A percentile compares a stretch with the other conserved stretches of the same genome.
These are phyloP conservation scores for Cyclura pinguis DNA, from an alignment of 2,797 vertebrate species.

Conservation along the genomic window DNA sequence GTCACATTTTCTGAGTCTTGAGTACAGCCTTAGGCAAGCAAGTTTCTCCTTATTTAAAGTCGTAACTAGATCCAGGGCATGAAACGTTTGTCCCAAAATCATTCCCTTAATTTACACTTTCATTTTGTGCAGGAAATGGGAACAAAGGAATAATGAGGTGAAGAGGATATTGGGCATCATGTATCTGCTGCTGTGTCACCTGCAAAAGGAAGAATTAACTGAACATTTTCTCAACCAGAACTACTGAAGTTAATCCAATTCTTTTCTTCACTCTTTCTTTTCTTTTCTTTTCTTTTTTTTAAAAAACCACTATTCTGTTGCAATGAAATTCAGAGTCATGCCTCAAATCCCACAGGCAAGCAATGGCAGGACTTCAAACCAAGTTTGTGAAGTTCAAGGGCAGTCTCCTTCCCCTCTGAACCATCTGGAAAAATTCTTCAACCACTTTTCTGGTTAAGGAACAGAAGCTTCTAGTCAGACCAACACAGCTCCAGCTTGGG, in stretches of 20 bases:
- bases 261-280: neutral
- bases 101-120: neutral
- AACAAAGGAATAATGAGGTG: neutral
- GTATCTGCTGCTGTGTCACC: neutral
- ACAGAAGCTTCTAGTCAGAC: neutral
- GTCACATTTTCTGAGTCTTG: neutral
- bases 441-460: neutral
- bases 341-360: constrained; percentile 19
- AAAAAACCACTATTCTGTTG: no score
- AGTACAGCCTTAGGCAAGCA: neutral
- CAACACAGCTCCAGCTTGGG: neutral
- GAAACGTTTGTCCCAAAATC: no score
- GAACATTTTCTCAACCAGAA: neutral
- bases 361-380: neutral
- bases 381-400: constrained; percentile 10
- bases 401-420: constrained; percentile 15
- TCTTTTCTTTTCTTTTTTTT: no score
- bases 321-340: constrained; percentile 2
- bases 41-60: neutral
- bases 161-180: no score
- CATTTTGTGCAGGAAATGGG: neutral
- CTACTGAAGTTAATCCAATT: neutral
- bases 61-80: neutral
- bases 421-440: neutral
- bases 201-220: neutral